Evolutionary conservation across 2,888 invertebrate species (phyloP), one percentile per base, ranked within the genome.

Genomic region (Lasioglossum vierecki): DNA sequence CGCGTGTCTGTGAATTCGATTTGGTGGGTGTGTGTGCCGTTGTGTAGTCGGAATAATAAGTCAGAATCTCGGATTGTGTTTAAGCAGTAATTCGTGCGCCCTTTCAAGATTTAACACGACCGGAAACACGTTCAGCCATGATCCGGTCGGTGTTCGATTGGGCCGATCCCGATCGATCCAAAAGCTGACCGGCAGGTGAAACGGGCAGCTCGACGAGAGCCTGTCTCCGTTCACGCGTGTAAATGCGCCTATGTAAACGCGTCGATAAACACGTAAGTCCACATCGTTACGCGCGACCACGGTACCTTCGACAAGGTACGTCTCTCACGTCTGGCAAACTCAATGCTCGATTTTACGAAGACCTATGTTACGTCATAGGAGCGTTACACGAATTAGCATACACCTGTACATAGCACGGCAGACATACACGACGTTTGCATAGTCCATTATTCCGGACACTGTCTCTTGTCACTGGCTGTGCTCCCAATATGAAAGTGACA

Each of bases 261-360:
- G 87, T 86, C 88, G 83, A 88, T 91, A 91, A 92, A 91, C 89
- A 91, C 90, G 87, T 88, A 90, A 90, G 88, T 90, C 88, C 86
- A 91, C 90, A 90, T 91, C 87, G 91, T 91, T 88, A 91, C 86
- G 89, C 85, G 87, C 84, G 87, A 74, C 82, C 83, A 87, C 88
- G 82, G 83, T 63, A 30, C 78, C 79, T 83, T 73, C 89, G 84
- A 86, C 86, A 82, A 90, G 79, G 80, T 76, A 84, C 78, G 85
- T 86, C 86, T 81, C 90, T 80, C 89, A 82, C 83, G 82, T 86
- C 87, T 78, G 80, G 83, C 86, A 91, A 90, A 87, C 91, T 80
- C 79, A 73, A 63, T 75, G 87, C 83, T 86, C 88, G 83, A 92
- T 92, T 92, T 92, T 91, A 87, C 85, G 80, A 87, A 89, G 76